Conservation (phyloP, 1,140 invertebrate species). For the Drosophila ficusphila region DNA sequence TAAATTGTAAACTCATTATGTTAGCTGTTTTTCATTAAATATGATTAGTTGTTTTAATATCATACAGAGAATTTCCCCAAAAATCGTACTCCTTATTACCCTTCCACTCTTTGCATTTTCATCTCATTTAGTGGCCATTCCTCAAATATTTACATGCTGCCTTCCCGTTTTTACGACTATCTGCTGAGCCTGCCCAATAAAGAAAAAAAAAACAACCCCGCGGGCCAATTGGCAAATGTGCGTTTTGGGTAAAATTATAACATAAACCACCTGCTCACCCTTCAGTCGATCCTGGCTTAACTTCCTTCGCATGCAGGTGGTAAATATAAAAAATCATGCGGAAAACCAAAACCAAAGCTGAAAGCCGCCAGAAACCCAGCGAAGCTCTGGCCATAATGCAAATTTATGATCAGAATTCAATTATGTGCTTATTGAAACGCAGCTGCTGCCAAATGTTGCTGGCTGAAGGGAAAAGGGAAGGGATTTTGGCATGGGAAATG, state of each 20-base stretch:
- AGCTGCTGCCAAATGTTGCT: conserved; percentile 59
- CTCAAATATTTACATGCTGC: conserved; percentile 61
- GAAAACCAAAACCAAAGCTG: conserved; percentile 63
- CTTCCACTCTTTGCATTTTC: conserved; percentile 4
- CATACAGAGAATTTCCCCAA: neutral
- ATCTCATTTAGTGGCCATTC: conserved; percentile 38
- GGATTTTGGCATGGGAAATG: neutral
- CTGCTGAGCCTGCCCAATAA: conserved; percentile 13
- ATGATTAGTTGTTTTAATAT: no score
- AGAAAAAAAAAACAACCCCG: neutral
- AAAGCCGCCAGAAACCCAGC: conserved; percentile 65
- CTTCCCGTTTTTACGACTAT: conserved; percentile 75
- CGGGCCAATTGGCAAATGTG: conserved; percentile 66
- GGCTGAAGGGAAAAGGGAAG: conserved; percentile 6
- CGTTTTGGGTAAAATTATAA: conserved; percentile 81
- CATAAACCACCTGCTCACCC: conserved; percentile 70
- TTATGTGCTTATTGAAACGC: conserved; percentile 83
- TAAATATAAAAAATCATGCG: conserved; percentile 47
- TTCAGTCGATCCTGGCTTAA: neutral
- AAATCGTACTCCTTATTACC: neutral
- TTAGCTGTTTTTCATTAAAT: no score
- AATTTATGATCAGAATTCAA: conserved; percentile 83
- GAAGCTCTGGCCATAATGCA: conserved; percentile 73
- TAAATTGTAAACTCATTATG: no score
- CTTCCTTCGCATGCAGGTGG: conserved; percentile 18